Conservation (phyloP, 2,888 invertebrate genomes). For the Labia minor region DNA sequence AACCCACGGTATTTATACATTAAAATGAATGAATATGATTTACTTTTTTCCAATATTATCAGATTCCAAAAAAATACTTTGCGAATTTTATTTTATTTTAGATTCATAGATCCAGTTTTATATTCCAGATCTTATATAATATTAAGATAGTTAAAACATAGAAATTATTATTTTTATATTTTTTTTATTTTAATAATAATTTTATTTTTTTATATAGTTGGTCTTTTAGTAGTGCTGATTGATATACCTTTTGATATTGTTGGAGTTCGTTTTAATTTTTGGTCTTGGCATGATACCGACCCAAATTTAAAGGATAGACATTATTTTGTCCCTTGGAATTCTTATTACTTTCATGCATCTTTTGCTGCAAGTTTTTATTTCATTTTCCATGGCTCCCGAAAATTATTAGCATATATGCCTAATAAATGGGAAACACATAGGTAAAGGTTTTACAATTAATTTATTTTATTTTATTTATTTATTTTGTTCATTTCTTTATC, state of each 20-base stretch:
- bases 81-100: no score
- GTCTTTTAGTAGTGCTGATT: conserved; percentile 56
- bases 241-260: conserved; percentile 73
- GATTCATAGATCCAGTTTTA: no score
- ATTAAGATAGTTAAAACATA: no score
- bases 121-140: no score
- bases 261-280: conserved; percentile 65
- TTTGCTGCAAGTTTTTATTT: conserved; percentile 62
- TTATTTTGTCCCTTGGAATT: conserved; percentile 64
- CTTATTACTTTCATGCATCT: conserved; percentile 68
- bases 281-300: conserved; percentile 75
- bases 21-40: no score
- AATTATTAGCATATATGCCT: conserved; percentile 38
- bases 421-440: conserved; percentile 48
- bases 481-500: no score
- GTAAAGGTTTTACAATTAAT: conserved; percentile 35
- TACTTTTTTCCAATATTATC: no score
- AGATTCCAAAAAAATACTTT: no score
- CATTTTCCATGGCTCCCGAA: conserved; percentile 50
- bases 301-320: conserved; percentile 48
- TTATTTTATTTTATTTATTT: not conserved
- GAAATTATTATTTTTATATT: no score
- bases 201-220: conserved; percentile 39
- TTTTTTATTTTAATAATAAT: no score
- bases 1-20: no score